Evolutionary conservation across 2,888 invertebrate species (phyloP), one percentile per base, ranked within the genome.

Genomic region (Malthinus seriepunctatus): DNA sequence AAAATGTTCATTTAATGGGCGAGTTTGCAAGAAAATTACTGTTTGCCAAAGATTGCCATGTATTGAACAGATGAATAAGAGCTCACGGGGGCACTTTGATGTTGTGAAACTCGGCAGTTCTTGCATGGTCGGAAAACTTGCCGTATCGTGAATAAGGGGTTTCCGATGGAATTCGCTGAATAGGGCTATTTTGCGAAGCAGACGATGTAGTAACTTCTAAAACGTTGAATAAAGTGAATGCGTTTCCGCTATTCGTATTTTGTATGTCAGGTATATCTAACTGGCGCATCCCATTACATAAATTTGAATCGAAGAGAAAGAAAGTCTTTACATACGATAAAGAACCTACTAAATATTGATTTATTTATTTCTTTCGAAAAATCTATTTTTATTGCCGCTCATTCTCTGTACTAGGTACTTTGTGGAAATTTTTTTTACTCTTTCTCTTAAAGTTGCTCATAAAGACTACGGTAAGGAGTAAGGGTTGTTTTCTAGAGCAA

Each of bases 11-110:
- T 46, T 51, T 59, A 59, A 54, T 54, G 50, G 59, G 37, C 15
- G 51, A 59, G 59, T 59, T 60, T 60, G 60, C 55, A 60, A 51
- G 54, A 56, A 60, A 50, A 60, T 60, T 60, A 56, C 60, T 56
- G 60, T 60, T 60, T 52, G 59, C 52, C 52, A 56, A 56, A 60
- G 56, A 60, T 60, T 48, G 60, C 51, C 39, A 38, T 60, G 60
- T 60, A 60, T 60, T 52, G 56, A 60, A 38, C 51, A 55, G 51
- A 55, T 55, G 55, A 60, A 60, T 60, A 56, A 55, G 46, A 47
- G 55, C 51, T 35, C 51, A 55, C 55, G 51, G 52, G 52, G 46
- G 51, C 44, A 56, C 60, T 60, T 60, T 60, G 60, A 60, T 56
- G 60, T 60, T 51, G 44, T 51, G 52, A 54, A 23, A 42, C 14